Base-by-base conservation (phyloP, 2,888 invertebrate genomes). In the Caenorhabditis virilis region DNA sequence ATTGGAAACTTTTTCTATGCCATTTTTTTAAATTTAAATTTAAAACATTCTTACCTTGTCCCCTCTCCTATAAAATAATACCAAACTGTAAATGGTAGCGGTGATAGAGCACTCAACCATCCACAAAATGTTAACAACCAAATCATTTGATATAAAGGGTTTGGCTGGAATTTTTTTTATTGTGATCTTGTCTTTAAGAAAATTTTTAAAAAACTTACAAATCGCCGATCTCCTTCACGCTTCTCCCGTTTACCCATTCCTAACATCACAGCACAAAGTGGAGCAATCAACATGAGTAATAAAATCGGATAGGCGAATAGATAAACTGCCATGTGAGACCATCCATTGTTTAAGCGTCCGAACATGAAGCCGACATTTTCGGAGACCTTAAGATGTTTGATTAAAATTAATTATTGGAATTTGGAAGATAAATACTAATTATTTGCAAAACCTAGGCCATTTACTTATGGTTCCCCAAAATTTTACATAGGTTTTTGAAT, bases 311-410 rank as follows among this genome's bases (percentile, higher is more conserved):
- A 81, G 4, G 74, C 78, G 55, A 81, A 81, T 38, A 78, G 81
- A 51, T 79, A 81, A 16, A 81, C 78, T 33, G 77, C 69, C 75
- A 81, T 75, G 57, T 81, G 81, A 7, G 77, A 67, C 81, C 81
- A 81, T 16, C 76, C 77, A 57, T 81, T 79, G 62, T 81, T 81
- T 18, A 81, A 47, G 38, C 77, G 71, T 26, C 81, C 81, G 51
- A 81, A 81, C 81, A 81, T 81, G 59, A 81, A 81, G n/a, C 77
- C 79, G 13, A 80, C 81, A 59, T 81, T 78, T n/a, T 76, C 69
- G 15, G 81, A 78, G 3, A 81, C 69, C 67, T 80, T 69, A 18
- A 67, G 57, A 25, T 18, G n/a, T n/a, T n/a, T n/a, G n/a, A n/a
- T n/a, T n/a, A n/a, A n/a, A n/a, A n/a, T n/a, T n/a, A n/a, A n/a